Base-by-base conservation (phyloP, 1,140 invertebrate species). In the Magallana ariakensis region DNA sequence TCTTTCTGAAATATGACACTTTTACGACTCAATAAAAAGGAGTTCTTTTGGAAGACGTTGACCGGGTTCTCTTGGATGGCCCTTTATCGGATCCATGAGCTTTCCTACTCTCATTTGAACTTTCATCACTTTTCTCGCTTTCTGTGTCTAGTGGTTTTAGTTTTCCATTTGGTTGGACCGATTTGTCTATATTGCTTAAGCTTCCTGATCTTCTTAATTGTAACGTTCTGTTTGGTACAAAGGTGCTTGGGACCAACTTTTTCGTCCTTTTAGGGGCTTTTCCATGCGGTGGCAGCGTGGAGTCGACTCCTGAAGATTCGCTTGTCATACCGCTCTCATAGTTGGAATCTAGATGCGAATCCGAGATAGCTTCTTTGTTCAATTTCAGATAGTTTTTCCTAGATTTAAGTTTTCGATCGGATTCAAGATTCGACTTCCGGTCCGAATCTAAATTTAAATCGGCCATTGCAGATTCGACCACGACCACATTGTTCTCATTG, bases 161-260 rank as follows among this genome's bases (percentile, higher is more conserved):
- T 70, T 70, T 70, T 8, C 66, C 66, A 7, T 70, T 70, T 22
- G 66, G 66, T 7, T 33, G 22, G 10, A 19, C n/a, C 15, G 86
- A 46, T 58, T 84, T 53, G n/a, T 80, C 80, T 11, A 92, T 53
- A 84, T 83, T 89, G 56, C 85, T 89, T 26, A 90, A 85, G 86
- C 92, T 92, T 11, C 90, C 90, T 66, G 92, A 90, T 57, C 91
- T 87, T 80, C 91, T 85, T 33, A 92, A 83, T 62, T 90, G 80
- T n/a, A 92, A 75, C 75, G 92, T 92, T 89, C 88, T 87, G 81
- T 92, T 92, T 11, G 92, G 90, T 11, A 92, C 90, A 87, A 90
- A 90, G 22, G 90, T 86, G 82, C 92, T 92, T 58, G 92, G 91
- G 13, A 90, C 87, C 85, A 92, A 92, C n/a, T 87, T 89, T 84